Base-by-base conservation (phyloP, 2,888 invertebrate species). In the Ophioninae sp. region DNA sequence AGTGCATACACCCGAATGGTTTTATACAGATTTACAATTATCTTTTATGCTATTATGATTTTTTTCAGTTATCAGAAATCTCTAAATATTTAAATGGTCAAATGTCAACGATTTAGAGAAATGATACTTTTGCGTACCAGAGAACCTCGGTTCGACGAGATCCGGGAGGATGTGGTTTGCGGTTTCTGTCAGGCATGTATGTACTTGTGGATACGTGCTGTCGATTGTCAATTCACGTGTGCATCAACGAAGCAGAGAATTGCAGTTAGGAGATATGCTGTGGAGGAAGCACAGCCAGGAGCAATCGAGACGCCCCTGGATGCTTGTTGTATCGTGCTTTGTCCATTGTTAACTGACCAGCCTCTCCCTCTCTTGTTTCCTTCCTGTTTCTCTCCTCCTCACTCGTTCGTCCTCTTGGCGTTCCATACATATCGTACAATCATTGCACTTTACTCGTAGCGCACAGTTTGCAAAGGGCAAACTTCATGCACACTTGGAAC, bases 261-360 rank as follows among this genome's bases (percentile, higher is more conserved):
- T 76, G 79, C 70, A 82, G 84, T 68, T 85, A 85, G 81, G 84
- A 85, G 87, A 86, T 86, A 78, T 83, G 84, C 62, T 68, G 75
- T 7, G 41, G 56, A 72, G 68, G 79, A 76, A 81, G 75, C 50
- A 21, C 76, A 81, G 79, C 84, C 81, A 84, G 76, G 39, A 73
- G 76, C 81, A 73, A 86, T 86, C 85, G 82, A 67, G 85, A 78
- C 83, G 85, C 79, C 86, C 87, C 79, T 82, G 84, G 85, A 84
- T 81, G 84, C 86, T 86, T 86, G 87, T 86, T 85, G 84, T 85
- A 85, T 79, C 83, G 82, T 85, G 72, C 56, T 67, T 59, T 73
- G 73, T 56, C 61, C 82, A 77, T 80, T 85, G 85, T 85, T 79
- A 83, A 80, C 80, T 80, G 69, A 80, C 69, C 84, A 78, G 75